Evolutionary conservation across 2,797 vertebrate genomes (phyloP).

Genomic region (Paramormyrops hopkinsi): DNA sequence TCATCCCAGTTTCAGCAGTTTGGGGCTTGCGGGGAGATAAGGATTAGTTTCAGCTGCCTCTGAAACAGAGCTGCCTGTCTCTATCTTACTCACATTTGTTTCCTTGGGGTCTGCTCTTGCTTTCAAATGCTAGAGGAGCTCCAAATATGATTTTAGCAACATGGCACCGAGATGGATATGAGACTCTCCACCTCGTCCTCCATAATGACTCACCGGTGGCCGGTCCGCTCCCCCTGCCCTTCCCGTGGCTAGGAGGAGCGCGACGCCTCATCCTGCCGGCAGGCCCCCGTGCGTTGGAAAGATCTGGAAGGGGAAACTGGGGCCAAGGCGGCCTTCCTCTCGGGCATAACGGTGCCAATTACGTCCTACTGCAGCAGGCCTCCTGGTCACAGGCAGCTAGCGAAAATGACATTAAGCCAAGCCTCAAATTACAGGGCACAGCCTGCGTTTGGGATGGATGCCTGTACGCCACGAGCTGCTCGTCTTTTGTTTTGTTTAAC

Average conservation of each 20-base stretch:
- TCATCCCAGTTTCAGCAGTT: background rate
- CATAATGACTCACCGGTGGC: background rate
- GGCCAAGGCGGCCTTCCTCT: background rate
- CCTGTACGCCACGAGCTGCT: background rate
- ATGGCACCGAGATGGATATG: background rate
- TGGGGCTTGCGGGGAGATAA: background rate
- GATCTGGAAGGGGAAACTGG: background rate
- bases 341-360: background rate
- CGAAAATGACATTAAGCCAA: slow-evolving; percentile 2
- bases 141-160: background rate
- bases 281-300: background rate
- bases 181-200: background rate
- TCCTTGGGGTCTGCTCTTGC: background rate
- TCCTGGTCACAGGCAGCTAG: background rate
- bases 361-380: background rate
- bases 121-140: background rate
- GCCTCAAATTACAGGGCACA: slow-evolving; percentile 2
- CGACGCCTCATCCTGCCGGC: background rate
- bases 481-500: slow-evolving; percentile 4
- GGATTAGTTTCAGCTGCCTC: background rate
- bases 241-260: background rate
- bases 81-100: background rate
- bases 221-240: background rate
- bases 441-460: background rate
- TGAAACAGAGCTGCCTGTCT: background rate